Evolutionary conservation across 1,140 invertebrate species (phyloP).

Genomic region (Drosophila nebulosa): DNA sequence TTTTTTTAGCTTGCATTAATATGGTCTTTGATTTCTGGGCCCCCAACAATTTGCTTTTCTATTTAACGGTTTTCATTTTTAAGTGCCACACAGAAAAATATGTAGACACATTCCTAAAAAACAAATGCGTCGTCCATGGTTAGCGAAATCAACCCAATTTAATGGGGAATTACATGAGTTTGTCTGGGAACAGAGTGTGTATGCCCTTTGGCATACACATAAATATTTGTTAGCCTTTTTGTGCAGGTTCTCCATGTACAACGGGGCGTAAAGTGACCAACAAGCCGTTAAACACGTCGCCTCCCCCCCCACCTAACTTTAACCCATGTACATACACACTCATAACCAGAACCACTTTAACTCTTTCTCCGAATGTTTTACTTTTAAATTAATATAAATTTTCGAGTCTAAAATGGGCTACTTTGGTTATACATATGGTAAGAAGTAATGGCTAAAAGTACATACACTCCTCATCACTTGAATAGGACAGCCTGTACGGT

Average conservation of each 20-base stretch:
- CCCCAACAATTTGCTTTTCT: background rate
- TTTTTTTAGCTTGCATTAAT: conserved; percentile 10
- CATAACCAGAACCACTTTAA: background rate
- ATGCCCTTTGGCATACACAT: background rate
- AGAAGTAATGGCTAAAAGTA: too few relatives aligned
- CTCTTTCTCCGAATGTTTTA: background rate
- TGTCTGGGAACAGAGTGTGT: background rate
- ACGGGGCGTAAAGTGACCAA: conserved; percentile 68
- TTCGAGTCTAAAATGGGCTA: too few relatives aligned
- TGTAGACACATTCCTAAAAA: background rate
- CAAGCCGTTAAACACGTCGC: conserved; percentile 63
- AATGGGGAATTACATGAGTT: background rate
- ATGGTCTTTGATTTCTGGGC: conserved; percentile 35
- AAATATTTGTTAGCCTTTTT: background rate
- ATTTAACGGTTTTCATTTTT: background rate
- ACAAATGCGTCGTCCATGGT: background rate
- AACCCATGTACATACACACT: background rate
- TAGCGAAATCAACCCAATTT: background rate
- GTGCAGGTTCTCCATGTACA: conserved; percentile 29
- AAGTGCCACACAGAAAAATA: background rate
- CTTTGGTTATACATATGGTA: too few relatives aligned
- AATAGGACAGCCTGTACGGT: too few relatives aligned
- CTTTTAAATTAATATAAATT: background rate
- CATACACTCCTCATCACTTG: too few relatives aligned
- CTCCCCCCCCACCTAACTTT: background rate